A percentile compares a stretch with the other conserved stretches of the same genome.
Conservation (phyloP, 2,113 vertebrate genomes). For the Entelurus aequoreus region DNA sequence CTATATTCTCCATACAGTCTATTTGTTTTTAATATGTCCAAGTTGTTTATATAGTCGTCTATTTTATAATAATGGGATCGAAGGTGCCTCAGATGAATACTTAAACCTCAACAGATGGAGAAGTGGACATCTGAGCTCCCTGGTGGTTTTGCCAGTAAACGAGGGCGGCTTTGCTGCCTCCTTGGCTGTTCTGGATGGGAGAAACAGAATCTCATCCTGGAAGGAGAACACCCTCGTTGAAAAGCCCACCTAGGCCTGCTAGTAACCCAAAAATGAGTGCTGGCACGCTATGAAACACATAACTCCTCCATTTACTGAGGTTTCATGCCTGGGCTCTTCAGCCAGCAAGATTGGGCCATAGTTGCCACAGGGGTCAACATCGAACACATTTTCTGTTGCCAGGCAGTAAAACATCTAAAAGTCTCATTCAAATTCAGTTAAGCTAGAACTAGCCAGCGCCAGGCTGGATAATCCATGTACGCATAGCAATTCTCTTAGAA, state of each 20-base stretch:
- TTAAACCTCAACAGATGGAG: constrained; percentile 52
- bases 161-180: constrained; percentile 39
- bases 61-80: constrained; percentile 24
- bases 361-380: constrained; percentile 51
- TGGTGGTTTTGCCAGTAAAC: constrained; percentile 47
- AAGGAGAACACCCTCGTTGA: constrained; percentile 60
- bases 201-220: constrained; percentile 67
- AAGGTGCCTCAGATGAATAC: constrained; percentile 38
- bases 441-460: no score
- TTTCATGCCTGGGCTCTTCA: constrained; percentile 54
- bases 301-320: constrained; percentile 51
- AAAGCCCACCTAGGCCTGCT: constrained; percentile 57
- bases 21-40: neutral
- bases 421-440: neutral
- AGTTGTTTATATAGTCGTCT: constrained; percentile 13
- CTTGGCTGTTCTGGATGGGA: constrained; percentile 53
- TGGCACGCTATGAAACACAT: constrained; percentile 67
- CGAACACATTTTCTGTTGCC: constrained; percentile 10
- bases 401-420: neutral
- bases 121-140: constrained; percentile 51
- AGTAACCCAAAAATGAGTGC: constrained; percentile 46
- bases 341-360: constrained; percentile 57
- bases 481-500: no score
- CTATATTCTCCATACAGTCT: neutral
- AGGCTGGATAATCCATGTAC: no score